Percentiles rank a stretch among this genome's conserved stretches.
These are phyloP conservation scores for Leptocoma aspasia DNA, from an alignment of 2,113 vertebrate genomes.

Conservation along the genomic window DNA sequence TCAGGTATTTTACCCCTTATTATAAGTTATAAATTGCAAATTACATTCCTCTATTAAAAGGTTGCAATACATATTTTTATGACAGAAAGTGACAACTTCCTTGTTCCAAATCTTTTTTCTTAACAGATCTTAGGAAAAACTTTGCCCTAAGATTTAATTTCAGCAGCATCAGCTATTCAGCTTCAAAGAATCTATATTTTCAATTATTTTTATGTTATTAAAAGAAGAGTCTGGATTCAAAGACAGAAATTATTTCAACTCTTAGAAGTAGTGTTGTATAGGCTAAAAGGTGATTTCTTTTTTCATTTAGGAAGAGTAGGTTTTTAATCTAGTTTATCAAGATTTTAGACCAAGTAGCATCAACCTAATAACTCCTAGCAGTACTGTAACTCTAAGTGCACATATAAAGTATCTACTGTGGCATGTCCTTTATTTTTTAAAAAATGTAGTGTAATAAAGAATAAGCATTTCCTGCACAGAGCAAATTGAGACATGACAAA, in stretches of 20 bases:
- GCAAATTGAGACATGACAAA: conserved; percentile 52
- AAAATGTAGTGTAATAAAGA: conserved; percentile 33
- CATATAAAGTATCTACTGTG: not conserved
- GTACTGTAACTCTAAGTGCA: not conserved
- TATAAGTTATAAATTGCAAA: not conserved
- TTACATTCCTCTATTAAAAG: not conserved
- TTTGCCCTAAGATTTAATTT: not conserved
- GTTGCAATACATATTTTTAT: not conserved
- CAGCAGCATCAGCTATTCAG: not conserved
- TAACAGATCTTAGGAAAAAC: not conserved
- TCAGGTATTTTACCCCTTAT: not conserved
- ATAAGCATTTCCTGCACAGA: conserved; percentile 1
- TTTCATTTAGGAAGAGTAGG: not conserved
- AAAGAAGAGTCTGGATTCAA: not conserved
- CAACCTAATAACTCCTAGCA: not conserved
- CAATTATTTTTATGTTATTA: not conserved
- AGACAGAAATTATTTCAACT: not conserved
- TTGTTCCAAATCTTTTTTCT: not conserved
- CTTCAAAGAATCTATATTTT: not conserved
- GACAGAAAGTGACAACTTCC: not conserved
- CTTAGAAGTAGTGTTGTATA: not conserved
- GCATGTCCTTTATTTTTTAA: not conserved
- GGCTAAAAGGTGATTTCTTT: not conserved
- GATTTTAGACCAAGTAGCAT: not conserved
- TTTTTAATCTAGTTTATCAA: not conserved